Conservation (phyloP, 1,140 invertebrate genomes). For the Drosophila seguyi region DNA sequence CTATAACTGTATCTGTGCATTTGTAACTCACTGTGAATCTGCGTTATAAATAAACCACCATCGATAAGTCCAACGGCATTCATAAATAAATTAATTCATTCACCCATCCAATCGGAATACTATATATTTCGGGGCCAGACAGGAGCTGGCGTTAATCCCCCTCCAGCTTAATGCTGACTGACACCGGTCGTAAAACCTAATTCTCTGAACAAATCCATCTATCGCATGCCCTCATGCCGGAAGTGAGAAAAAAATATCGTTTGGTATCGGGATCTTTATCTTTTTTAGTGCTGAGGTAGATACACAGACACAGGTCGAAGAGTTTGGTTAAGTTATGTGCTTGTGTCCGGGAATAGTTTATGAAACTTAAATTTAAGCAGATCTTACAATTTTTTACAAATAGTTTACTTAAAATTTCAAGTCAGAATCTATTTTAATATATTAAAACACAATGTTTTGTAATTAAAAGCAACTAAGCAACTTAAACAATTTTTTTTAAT, state of each 20-base stretch:
- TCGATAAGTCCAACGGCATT: slow-evolving; percentile 51
- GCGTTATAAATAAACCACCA: slow-evolving; percentile 74
- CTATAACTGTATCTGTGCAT: slow-evolving; percentile 47
- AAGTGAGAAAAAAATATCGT: slow-evolving; percentile 23
- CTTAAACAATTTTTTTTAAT: too few relatives aligned
- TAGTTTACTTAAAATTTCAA: too few relatives aligned
- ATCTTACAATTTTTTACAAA: neutral
- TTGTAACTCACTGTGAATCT: slow-evolving; percentile 62
- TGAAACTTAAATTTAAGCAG: neutral
- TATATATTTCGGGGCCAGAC: slow-evolving; percentile 22
- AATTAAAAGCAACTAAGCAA: neutral
- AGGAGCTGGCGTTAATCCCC: slow-evolving; percentile 55
- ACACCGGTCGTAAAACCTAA: slow-evolving; percentile 52
- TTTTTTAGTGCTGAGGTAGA: neutral
- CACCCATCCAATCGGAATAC: slow-evolving; percentile 17
- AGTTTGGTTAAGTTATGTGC: too few relatives aligned
- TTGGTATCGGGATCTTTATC: slow-evolving; percentile 3
- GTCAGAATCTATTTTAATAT: too few relatives aligned
- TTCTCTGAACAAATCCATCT: slow-evolving; percentile 17
- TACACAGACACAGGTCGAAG: neutral
- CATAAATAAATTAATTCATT: slow-evolving; percentile 60
- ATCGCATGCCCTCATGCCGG: slow-evolving; percentile 38
- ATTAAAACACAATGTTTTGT: too few relatives aligned
- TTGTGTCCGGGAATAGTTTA: neutral
- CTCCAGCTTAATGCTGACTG: slow-evolving; percentile 58